These are phyloP conservation scores for Dinothrombium tinctorium DNA, from an alignment of 1,140 invertebrate genomes.

Conservation along the genomic window DNA sequence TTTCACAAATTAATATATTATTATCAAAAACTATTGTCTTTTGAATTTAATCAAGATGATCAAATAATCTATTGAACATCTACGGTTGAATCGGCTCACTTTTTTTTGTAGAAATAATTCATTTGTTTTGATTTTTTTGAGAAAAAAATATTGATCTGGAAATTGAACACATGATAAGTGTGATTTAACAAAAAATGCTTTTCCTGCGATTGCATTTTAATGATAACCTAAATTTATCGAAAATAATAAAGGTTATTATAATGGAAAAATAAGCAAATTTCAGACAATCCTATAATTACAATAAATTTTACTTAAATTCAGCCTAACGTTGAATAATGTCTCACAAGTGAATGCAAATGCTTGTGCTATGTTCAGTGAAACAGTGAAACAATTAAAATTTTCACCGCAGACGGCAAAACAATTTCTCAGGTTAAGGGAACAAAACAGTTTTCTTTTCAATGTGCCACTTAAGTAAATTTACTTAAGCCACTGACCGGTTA, in stretches of 20 bases:
- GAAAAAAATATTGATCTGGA: background rate
- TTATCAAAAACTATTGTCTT: background rate
- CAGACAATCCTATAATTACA: background rate
- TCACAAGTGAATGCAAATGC: background rate
- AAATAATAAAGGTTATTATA: background rate
- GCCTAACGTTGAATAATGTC: background rate
- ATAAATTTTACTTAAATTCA: background rate
- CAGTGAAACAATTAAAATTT: background rate
- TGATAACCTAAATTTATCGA: background rate
- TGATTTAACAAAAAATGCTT: background rate
- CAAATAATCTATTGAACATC: no score
- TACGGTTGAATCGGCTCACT: no score
- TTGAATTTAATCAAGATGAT: no score
- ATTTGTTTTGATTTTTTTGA: no score
- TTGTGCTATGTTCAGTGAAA: background rate
- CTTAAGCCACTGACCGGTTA: no score
- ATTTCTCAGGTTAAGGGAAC: no score
- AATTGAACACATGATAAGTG: background rate
- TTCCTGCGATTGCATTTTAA: background rate
- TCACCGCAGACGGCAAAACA: background rate
- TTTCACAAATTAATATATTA: background rate
- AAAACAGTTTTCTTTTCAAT: background rate
- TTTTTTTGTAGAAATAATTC: no score
- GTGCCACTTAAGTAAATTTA: background rate
- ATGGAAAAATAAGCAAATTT: background rate